Percentiles rank a stretch among this genome's conserved stretches.
phyloP scores from a whole-genome alignment of 2,888 invertebrate species.

The Thysanoteuthis rhombus region DNA sequence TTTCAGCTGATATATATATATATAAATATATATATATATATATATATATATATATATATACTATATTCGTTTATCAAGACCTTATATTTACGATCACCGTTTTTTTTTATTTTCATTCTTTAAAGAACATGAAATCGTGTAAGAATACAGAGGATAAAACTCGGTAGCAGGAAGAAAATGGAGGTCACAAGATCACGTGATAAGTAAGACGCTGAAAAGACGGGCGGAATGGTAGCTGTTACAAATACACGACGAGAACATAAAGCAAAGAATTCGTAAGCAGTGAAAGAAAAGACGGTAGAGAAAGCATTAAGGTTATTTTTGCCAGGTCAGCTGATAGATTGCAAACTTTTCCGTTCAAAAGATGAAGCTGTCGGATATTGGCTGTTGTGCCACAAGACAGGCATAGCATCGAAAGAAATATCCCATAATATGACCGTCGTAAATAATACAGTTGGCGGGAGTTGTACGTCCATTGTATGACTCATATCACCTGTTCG shows the following conservation, averaged over 20 bases:
- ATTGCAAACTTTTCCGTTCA: background rate
- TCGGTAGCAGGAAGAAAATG: background rate
- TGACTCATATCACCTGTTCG: constrained; percentile 12
- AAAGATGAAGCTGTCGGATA: constrained; percentile 12
- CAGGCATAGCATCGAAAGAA: background rate
- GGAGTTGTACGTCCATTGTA: background rate
- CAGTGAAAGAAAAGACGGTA: background rate
- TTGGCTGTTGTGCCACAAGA: background rate
- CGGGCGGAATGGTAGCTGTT: background rate
- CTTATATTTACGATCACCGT: background rate
- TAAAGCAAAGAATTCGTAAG: background rate
- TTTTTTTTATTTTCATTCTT: background rate
- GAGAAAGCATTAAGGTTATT: background rate
- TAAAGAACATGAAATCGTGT: background rate
- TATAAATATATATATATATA: too few relatives aligned
- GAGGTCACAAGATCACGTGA: background rate
- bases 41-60: background rate
- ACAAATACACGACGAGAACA: background rate
- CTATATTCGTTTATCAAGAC: background rate
- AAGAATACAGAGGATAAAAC: background rate
- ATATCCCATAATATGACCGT: constrained; percentile 12
- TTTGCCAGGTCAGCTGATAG: constrained; percentile 12
- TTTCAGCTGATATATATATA: background rate
- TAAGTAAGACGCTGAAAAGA: background rate
- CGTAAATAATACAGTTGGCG: background rate